Conservation (phyloP, 2,888 invertebrate genomes). For the Hyalella azteca region DNA sequence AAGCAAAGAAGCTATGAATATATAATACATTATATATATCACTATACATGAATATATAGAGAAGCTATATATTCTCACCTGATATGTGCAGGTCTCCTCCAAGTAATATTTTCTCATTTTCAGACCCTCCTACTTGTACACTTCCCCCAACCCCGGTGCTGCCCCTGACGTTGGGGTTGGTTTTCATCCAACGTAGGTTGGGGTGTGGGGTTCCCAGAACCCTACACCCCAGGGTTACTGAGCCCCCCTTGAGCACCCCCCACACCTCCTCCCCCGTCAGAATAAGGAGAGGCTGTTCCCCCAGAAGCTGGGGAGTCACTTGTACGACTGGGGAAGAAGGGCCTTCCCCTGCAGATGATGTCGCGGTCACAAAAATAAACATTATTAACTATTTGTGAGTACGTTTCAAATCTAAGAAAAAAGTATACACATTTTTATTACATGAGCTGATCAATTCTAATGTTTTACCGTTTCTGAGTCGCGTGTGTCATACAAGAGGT, state of each 20-base stretch:
- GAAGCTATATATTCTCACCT: conserved; percentile 45
- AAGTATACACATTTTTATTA: too few species aligned
- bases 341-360: conserved; percentile 52
- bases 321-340: conserved; percentile 41
- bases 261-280: conserved; percentile 38
- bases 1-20: too few species aligned
- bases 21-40: too few species aligned
- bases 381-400: too few species aligned
- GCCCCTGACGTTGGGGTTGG: conserved; percentile 6
- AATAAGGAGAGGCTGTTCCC: conserved; percentile 11
- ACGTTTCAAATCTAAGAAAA: too few species aligned
- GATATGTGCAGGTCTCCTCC: conserved; percentile 51
- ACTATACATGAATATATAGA: too few species aligned
- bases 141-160: conserved; percentile 25
- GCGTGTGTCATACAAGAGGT: too few species aligned
- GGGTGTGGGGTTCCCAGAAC: conserved; percentile 47
- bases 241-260: conserved; percentile 42
- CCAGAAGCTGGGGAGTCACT: background rate
- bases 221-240: conserved; percentile 51
- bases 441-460: too few species aligned
- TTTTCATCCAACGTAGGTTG: conserved; percentile 41
- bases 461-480: too few species aligned
- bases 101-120: conserved; percentile 44
- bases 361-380: conserved; percentile 56
- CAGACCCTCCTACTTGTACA: background rate